Evolutionary conservation across 92 coral and sea anemone genomes (phyloP), one percentile per base, ranked within the genome.

Genomic region (Zoanthus solanderi): DNA sequence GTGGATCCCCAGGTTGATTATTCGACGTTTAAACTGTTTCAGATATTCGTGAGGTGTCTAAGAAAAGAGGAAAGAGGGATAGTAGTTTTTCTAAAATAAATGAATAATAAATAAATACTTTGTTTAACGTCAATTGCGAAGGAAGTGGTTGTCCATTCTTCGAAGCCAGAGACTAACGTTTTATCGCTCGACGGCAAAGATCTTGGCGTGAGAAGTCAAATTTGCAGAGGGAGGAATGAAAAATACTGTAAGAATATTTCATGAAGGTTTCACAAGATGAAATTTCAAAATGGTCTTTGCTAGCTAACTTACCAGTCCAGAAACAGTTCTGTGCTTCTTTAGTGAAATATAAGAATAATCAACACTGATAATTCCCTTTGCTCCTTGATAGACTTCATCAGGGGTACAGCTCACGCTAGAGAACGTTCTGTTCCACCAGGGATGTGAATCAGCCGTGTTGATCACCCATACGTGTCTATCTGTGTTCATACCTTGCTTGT

Each of bases 401-500:
- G 73, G 84, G 54, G 84, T 79, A 79, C 84, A 79, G 58, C n/a
- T 79, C n/a, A 79, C 84, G 15, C 37, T 42, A 37, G 32, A 34
- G 37, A 79, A 79, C 11, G 84, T 79, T 44, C 84, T 44, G 73
- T 79, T 79, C 84, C 84, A 79, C 84, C 84, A 79, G 0, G 84
- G 84, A 45, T 63, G 74, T 9, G 84, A 79, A 17, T 79, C 84
- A 1, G 84, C 84, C n/a, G 84, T 79, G 56, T 79, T 18, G 17
- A 79, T 12, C 60, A 79, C 57, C 84, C 84, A 79, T 17, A 73
- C 84, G 56, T 79, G 53, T 60, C 42, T 65, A 9, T 79, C 45
- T 56, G 84, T 13, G 84, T 79, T 79, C 84, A 79, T 79, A 9
- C 37, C 57, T 63, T 79, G 84, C 84, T 79, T 79, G 72, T 79